Evolutionary conservation across 2,888 invertebrate genomes (phyloP), one percentile per base, ranked within the genome.

Genomic region (Geophilus truncorum): DNA sequence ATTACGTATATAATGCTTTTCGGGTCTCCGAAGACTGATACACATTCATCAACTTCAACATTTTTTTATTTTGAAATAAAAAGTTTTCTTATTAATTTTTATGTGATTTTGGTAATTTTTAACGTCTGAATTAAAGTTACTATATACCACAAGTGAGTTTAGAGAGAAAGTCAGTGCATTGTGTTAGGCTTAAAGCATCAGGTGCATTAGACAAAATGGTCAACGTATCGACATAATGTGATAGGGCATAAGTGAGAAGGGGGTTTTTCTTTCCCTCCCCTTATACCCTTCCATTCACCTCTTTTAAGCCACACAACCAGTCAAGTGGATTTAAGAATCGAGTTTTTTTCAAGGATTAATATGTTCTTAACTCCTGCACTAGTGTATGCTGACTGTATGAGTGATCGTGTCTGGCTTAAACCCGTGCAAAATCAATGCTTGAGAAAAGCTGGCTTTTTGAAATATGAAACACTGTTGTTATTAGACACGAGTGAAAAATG

Each of bases 191-290:
- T 51, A 51, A 0, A 51, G 51, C 18, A 70, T 70, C 70, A 70
- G 70, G 70, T 70, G 70, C 6, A 70, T 28, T 70, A 70, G 57
- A 70, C 70, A 70, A 70, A 70, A 70, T 28, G 70, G 28, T 25
- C 70, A 23, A 70, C 25, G 70, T 70, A 28, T 70, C 51, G 28
- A 12, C 15, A 70, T 70, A 70, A 70, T 70, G 70, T 70, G 70
- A 70, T 70, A 70, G 70, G 70, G 70, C 70, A 70, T 70, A 70
- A 70, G 70, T 70, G 70, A 70, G 70, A 70, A 70, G 70, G 70
- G 70, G 70, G 70, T 70, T 70, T 70, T 70, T 25, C 28, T 70
- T 70, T 70, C 28, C 70, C 70, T 70, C 70, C 70, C 70, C 70
- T 70, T 28, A 70, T 70, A 70, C 70, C 70, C 70, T 70, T 70